Evolutionary conservation across 30 jellyfish, hydroid and myxozoan species (phyloP), one percentile per base, ranked within the genome.

Genomic region (Aurelia aurita): DNA sequence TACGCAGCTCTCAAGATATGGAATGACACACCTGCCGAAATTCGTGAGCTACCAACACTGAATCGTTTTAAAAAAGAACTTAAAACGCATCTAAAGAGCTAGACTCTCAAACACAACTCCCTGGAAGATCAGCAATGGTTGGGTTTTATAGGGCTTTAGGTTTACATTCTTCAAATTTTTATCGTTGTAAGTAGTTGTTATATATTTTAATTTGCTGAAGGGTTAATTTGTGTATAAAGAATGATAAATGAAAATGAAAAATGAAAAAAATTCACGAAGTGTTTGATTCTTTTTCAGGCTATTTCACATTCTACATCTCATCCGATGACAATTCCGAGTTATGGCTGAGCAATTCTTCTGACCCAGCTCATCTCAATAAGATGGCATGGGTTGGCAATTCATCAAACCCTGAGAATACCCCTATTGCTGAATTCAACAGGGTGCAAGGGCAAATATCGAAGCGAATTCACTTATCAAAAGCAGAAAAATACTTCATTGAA

Each of bases 321-420:
- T 93, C 97, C 4, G 98, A 93, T 39, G 98, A 93, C 58, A 87
- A 87, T 32, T 93, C 97, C 26, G 98, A 93, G 65, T 87, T 87
- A 15, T 93, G 98, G 98, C 86, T 93, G 57, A 93, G 98, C 90
- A 75, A 54, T 46, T 84, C 97, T 10, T 72, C 90, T 1, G 39
- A 75, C 58, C 96, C 96, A 19, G 79, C 44, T 1, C 25, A 46
- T 44, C 55, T 84, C 5, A 68, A 72, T 34, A 75, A 54, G 35
- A 75, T 93, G 31, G 98, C 94, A 63, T 79, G 94, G 87, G 95
- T 93, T 49, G 98, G 97, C 16, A 82, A 89, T 27, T 27, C 21
- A 12, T 60, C 89, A 2, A 32, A 67, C 71, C 87, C 89, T 4
- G 96, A 58, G 7, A 74, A 89, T 73, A 69, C 96, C 5, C 45